Evolutionary conservation across 2,888 invertebrate species (phyloP).

Genomic region (Epistrophella euchroma): DNA sequence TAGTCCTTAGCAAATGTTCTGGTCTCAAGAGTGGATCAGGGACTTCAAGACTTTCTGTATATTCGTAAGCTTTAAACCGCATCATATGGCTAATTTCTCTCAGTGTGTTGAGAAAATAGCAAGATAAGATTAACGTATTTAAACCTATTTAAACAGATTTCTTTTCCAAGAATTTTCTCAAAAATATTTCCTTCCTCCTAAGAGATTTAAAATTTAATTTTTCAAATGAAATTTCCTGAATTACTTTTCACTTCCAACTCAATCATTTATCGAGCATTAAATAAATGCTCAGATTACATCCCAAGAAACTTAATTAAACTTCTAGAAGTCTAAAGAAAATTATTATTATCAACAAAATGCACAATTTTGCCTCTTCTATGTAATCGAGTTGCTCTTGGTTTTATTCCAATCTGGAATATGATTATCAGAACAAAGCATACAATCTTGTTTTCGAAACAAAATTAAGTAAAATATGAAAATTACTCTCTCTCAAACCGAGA

Average conservation of each 20-base stretch:
- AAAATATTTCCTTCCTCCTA: not conserved
- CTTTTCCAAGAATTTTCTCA: not conserved
- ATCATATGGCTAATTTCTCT: too few relatives aligned
- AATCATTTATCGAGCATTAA: not conserved
- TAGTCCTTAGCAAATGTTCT: too few relatives aligned
- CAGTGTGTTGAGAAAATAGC: too few relatives aligned
- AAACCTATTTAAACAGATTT: not conserved
- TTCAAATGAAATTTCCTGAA: slow-evolving; percentile 8
- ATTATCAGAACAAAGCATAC: slow-evolving; percentile 43
- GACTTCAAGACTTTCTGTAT: too few relatives aligned
- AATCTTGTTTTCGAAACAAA: slow-evolving; percentile 61
- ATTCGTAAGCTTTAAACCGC: too few relatives aligned
- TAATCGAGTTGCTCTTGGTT: slow-evolving; percentile 12
- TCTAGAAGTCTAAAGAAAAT: slow-evolving; percentile 19
- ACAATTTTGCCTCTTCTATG: slow-evolving; percentile 2
- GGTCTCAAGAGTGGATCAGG: too few relatives aligned
- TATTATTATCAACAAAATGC: slow-evolving; percentile 11
- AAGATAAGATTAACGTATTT: not conserved
- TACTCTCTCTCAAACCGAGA: slow-evolving; percentile 14
- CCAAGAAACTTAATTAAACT: slow-evolving; percentile 60
- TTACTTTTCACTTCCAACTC: not conserved
- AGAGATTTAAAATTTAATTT: not conserved
- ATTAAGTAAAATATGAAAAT: slow-evolving; percentile 65
- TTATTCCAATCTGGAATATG: slow-evolving; percentile 28
- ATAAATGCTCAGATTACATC: slow-evolving; percentile 15